Conservation (phyloP, 64 coral and sea anemone genomes). For the Porites australiensis region DNA sequence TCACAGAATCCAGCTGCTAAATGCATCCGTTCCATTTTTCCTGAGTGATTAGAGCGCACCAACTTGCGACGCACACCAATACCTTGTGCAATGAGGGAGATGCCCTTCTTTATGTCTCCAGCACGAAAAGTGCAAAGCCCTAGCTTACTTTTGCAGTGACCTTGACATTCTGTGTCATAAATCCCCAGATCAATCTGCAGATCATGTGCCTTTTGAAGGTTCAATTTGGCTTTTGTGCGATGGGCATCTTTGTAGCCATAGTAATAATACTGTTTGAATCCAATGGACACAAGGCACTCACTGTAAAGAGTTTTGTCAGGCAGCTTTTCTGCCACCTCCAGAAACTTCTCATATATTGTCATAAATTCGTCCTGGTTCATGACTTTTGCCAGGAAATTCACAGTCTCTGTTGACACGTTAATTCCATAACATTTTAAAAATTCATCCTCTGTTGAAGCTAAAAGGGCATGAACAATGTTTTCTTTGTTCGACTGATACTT, state of each 20-base stretch:
- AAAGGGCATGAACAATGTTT: constrained; percentile 78
- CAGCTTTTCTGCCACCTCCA: not conserved
- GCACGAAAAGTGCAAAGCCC: constrained; percentile 59
- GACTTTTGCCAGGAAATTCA: constrained; percentile 83
- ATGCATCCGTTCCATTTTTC: constrained; percentile 63
- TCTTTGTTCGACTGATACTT: constrained; percentile 22
- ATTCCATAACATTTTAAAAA: constrained; percentile 24
- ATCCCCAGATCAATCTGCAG: not conserved
- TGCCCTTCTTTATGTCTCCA: constrained; percentile 60
- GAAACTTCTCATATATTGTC: constrained; percentile 46
- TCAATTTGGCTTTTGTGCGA: constrained; percentile 9
- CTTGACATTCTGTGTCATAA: constrained; percentile 36
- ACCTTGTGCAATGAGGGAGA: constrained; percentile 62
- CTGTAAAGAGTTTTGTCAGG: constrained; percentile 55
- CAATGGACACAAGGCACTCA: constrained; percentile 76
- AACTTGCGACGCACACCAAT: constrained; percentile 63
- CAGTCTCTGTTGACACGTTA: constrained; percentile 68
- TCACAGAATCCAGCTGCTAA: constrained; percentile 79
- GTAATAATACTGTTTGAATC: constrained; percentile 80
- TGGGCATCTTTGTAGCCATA: constrained; percentile 53
- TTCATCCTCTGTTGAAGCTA: constrained; percentile 20
- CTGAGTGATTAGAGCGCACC: not conserved
- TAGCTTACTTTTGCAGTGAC: constrained; percentile 79
- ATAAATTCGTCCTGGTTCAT: constrained; percentile 70
- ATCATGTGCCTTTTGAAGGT: constrained; percentile 55